phyloP scores from a whole-genome alignment of 2,113 vertebrate genomes.

The Pteronura brasiliensis region DNA sequence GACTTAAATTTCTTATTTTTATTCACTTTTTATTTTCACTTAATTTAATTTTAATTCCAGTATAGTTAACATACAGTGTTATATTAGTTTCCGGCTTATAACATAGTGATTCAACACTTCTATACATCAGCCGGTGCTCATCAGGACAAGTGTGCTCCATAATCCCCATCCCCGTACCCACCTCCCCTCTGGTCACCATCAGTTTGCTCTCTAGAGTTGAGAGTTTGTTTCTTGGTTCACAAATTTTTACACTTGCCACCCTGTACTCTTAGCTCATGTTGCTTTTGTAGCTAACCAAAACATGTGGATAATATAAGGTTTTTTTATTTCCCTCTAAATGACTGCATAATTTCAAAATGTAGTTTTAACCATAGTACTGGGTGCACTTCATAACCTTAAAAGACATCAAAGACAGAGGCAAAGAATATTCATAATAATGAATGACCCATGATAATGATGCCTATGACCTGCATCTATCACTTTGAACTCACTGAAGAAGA shows the following conservation, averaged over 20 bases:
- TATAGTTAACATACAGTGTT: background rate
- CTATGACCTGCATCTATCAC: background rate
- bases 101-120: background rate
- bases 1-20: background rate
- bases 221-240: background rate
- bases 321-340: background rate
- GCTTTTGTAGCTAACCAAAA: background rate
- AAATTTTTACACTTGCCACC: background rate
- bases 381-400: background rate
- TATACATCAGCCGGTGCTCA: background rate
- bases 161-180: background rate
- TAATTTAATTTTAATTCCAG: background rate
- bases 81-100: background rate
- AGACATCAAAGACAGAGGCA: constrained; percentile 5
- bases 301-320: background rate
- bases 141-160: background rate
- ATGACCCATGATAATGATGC: background rate
- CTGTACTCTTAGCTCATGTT: background rate
- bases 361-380: background rate
- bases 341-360: background rate
- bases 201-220: background rate
- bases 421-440: background rate
- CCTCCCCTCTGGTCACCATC: background rate
- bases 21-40: background rate
- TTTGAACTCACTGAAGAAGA: background rate